These are phyloP conservation scores for Temnothorax longispinosus DNA, from an alignment of 1,140 invertebrate genomes.

Conservation along the genomic window DNA sequence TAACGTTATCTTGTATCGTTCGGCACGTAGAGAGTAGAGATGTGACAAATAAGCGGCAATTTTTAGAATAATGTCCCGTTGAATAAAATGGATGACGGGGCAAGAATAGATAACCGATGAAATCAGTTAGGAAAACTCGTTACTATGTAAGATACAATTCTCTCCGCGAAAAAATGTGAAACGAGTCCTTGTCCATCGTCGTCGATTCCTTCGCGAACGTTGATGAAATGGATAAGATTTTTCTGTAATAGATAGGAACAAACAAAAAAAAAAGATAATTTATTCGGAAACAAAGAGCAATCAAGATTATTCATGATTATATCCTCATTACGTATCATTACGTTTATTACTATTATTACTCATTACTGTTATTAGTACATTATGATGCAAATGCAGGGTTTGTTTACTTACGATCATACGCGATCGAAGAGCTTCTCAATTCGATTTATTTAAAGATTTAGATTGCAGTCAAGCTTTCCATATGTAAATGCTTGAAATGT, in stretches of 20 bases:
- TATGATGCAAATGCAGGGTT: neutral
- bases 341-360: neutral
- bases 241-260: neutral
- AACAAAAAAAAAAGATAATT: neutral
- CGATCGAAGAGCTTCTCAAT: neutral
- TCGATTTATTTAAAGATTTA: too few relatives aligned
- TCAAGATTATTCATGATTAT: neutral
- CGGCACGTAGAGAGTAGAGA: neutral
- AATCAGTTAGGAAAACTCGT: neutral
- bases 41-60: neutral
- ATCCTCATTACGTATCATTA: neutral
- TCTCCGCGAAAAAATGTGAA: neutral
- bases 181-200: neutral
- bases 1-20: neutral
- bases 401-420: neutral
- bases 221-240: neutral
- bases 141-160: neutral
- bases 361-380: neutral
- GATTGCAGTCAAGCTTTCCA: neutral
- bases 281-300: neutral
- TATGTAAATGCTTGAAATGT: neutral
- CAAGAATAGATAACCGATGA: neutral
- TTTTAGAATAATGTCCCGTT: neutral
- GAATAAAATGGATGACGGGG: neutral
- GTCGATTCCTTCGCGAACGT: neutral